Conservation (phyloP, 2,888 invertebrate genomes). For the Volucella bombylans region DNA sequence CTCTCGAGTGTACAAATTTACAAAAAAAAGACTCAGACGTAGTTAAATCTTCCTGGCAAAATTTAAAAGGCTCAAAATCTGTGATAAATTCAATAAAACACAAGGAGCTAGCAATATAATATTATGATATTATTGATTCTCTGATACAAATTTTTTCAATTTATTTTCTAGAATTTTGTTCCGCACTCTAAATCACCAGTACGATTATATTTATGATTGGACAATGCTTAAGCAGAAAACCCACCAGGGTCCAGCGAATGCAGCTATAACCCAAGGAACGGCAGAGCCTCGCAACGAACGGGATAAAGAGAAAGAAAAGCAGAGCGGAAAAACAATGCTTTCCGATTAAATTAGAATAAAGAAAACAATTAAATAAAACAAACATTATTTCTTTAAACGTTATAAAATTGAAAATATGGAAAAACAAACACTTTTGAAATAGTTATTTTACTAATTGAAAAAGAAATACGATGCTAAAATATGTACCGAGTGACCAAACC, state of each 20-base stretch:
- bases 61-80: no score
- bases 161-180: conserved; percentile 95
- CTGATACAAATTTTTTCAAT: conserved; percentile 8
- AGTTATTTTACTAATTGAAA: conserved; percentile 67
- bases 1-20: no score
- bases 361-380: conserved; percentile 72
- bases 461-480: conserved; percentile 40
- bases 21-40: no score
- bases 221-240: conserved; percentile 97
- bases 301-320: conserved; percentile 81
- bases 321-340: conserved; percentile 80
- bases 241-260: conserved; percentile 81
- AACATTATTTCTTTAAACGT: conserved; percentile 72
- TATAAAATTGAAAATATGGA: conserved; percentile 60
- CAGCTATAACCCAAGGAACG: conserved; percentile 80
- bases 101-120: no score
- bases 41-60: no score
- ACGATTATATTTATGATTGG: conserved; percentile 99
- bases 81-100: no score
- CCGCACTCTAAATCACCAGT: conserved; percentile 99
- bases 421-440: conserved; percentile 48
- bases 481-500: conserved; percentile 62
- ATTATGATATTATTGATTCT: background rate
- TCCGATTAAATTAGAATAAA: conserved; percentile 78
- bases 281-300: conserved; percentile 80